A percentile compares a stretch with the other conserved stretches of the same genome.
Evolutionary conservation across 2,113 vertebrate species (phyloP).

Genomic region (Eudyptes chrysolophus): DNA sequence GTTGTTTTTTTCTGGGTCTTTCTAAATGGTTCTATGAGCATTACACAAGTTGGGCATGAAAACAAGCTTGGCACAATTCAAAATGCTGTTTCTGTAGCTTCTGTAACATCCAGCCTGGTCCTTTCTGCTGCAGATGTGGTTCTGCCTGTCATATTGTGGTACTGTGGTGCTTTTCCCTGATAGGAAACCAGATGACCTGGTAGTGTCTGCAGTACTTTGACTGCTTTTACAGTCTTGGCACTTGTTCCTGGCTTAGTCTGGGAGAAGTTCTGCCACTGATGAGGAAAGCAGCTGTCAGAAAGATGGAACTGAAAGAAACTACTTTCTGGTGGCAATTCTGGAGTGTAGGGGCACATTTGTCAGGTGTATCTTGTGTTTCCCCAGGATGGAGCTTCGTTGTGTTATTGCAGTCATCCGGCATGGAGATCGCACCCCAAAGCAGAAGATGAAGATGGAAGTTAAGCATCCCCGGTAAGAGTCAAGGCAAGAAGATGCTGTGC

Average conservation of each 20-base stretch:
- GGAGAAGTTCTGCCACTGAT: not conserved
- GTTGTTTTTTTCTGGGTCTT: not conserved
- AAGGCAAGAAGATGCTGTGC: not conserved
- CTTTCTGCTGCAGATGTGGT: not conserved
- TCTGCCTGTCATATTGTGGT: not conserved
- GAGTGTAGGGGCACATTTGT: not conserved
- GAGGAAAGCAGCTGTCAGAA: not conserved
- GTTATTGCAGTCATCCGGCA: constrained; percentile 97
- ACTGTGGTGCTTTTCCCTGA: not conserved
- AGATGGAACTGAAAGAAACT: not conserved
- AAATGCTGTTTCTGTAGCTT: not conserved
- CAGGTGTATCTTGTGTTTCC: not conserved
- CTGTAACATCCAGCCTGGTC: not conserved
- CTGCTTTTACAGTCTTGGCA: not conserved
- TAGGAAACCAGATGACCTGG: not conserved
- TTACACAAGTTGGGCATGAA: not conserved
- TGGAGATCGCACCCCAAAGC: constrained; percentile 95
- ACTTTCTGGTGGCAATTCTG: not conserved
- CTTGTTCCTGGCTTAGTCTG: not conserved
- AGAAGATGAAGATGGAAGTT: constrained; percentile 99
- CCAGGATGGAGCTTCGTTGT: constrained; percentile 97
- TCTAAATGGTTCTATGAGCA: not conserved
- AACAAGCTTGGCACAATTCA: not conserved
- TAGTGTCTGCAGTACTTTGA: not conserved
- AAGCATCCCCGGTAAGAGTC: constrained; percentile 87